Evolutionary conservation across 2,113 vertebrate genomes (phyloP), one percentile per base, ranked within the genome.

Genomic region (Siphamia tubifer): DNA sequence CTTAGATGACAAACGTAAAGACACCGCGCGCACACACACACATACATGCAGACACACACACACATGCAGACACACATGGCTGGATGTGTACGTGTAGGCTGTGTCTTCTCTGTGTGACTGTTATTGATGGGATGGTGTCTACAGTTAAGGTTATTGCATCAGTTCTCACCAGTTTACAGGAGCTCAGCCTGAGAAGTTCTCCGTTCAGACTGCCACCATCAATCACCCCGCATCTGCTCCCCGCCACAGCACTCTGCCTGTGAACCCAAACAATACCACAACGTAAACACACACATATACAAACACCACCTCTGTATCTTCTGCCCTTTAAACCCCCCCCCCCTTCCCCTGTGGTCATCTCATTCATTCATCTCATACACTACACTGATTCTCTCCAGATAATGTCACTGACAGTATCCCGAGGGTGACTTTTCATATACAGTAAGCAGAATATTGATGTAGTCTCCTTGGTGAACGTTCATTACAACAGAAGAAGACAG

Each of bases 111-210:
- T 40, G 68, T 35, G 61, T 74, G 82, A 80, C 35, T 12, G 64
- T 89, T 90, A 90, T 90, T 91, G 87, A 91, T 88, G 84, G 51
- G 69, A 55, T 3, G 1, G 55, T 82, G 81, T 81, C 85, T 77
- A 38, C 67, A 74, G 74, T 87, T 92, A 86, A 91, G 84, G 88
- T 89, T 87, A 86, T 89, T 89, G 83, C 85, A 85, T 89, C 86
- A 81, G 44, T 84, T 88, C 81, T 74, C 76, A 42, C 69, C 68
- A 69, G 60, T 84, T 88, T 88, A 86, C 84, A 81, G 76, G 56
- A 84, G 69, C 83, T 45, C 47, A 77, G 76, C 45, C 67, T 11
- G 48, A 82, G 77, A 84, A 77, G 70, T 85, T 89, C 79, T 77
- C 47, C 64, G 48, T 55, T 69, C 60, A 79, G 82, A 83, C 75